Conservation (phyloP, 1,140 invertebrate genomes). For the Manduca sexta region DNA sequence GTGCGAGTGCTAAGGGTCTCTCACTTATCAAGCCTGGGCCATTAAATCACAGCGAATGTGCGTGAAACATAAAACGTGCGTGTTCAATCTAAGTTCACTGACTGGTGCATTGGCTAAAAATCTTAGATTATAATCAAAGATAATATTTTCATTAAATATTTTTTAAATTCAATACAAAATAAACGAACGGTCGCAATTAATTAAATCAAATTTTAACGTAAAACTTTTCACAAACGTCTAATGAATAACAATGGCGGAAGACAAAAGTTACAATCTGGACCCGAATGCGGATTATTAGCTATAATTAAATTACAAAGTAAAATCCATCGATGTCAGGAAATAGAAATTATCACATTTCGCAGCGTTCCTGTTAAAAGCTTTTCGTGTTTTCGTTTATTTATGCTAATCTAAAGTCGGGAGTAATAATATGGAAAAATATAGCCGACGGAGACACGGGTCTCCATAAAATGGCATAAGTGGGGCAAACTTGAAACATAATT, state of each 20-base stretch:
- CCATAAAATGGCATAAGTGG: conserved; percentile 33
- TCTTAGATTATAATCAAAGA: too few relatives aligned
- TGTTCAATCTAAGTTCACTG: too few relatives aligned
- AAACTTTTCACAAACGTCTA: conserved; percentile 3
- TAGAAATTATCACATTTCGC: conserved; percentile 16
- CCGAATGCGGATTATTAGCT: conserved; percentile 6
- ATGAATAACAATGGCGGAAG: conserved; percentile 15
- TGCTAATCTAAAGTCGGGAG: conserved; percentile 34
- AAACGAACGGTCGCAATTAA: neutral
- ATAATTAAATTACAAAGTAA: conserved; percentile 12
- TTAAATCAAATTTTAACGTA: conserved; percentile 6
- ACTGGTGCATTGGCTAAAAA: too few relatives aligned
- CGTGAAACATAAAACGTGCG: too few relatives aligned
- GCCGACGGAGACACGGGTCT: conserved; percentile 26
- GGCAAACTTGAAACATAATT: conserved; percentile 31
- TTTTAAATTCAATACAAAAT: too few relatives aligned
- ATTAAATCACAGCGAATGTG: too few relatives aligned
- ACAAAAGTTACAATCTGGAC: conserved; percentile 12
- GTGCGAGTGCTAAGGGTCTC: too few relatives aligned
- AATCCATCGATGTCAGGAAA: conserved; percentile 17
- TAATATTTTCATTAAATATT: neutral
- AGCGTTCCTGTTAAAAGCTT: conserved; percentile 32
- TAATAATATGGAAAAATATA: conserved; percentile 36
- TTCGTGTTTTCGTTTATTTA: conserved; percentile 30
- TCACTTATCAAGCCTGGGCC: too few relatives aligned